phyloP scores from a whole-genome alignment of 2,888 invertebrate species.

The Tetrapedia diversipes region DNA sequence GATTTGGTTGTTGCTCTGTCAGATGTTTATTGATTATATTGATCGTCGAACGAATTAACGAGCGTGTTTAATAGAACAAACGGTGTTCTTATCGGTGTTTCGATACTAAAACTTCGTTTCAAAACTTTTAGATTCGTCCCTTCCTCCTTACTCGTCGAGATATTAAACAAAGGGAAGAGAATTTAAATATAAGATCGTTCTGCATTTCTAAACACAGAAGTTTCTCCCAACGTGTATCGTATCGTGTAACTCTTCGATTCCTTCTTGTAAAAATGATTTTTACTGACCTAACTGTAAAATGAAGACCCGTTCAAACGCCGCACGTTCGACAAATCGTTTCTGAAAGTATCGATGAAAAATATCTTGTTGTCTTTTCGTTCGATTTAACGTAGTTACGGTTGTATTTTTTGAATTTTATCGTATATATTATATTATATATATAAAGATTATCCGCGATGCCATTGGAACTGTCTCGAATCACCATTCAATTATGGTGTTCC shows the following conservation, averaged over 20 bases:
- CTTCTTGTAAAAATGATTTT: not conserved
- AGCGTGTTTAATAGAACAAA: constrained; percentile 20
- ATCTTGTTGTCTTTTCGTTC: constrained; percentile 68
- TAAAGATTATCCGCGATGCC: constrained; percentile 35
- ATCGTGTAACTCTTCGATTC: not conserved
- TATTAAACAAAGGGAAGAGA: not conserved
- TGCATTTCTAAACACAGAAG: not conserved
- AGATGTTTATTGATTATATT: constrained; percentile 62
- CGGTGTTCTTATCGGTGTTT: constrained; percentile 16
- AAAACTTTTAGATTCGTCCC: not conserved
- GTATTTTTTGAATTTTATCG: constrained; percentile 72
- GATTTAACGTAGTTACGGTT: constrained; percentile 64
- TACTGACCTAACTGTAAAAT: not conserved
- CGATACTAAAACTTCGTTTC: not conserved
- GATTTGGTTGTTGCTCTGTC: constrained; percentile 61
- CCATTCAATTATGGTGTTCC: not conserved
- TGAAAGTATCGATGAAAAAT: constrained; percentile 64
- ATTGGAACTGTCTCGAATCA: constrained; percentile 34
- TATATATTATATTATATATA: constrained; percentile 62
- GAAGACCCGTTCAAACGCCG: constrained; percentile 27
- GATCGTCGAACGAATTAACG: constrained; percentile 31
- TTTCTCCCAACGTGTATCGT: not conserved
- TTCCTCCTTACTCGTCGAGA: not conserved
- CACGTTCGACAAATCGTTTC: constrained; percentile 50
- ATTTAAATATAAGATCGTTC: not conserved